phyloP scores from a whole-genome alignment of 2,888 invertebrate species.

The Hypselothyrea guttata region DNA sequence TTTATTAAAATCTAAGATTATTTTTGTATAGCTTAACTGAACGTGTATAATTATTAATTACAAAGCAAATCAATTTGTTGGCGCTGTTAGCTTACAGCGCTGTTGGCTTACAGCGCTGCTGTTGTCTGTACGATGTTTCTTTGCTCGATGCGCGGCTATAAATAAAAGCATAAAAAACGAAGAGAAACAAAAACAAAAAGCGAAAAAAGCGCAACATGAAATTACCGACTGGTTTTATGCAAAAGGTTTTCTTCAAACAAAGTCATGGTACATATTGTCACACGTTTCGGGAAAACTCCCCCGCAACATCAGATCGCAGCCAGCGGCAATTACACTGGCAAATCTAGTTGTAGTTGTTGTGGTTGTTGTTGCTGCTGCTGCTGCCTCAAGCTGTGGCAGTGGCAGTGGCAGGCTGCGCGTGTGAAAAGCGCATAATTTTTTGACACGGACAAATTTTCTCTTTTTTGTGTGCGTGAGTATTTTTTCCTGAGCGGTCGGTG shows the following conservation, averaged over 20 bases:
- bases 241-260: constrained; percentile 45
- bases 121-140: too few species aligned
- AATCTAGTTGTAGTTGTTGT: constrained; percentile 37
- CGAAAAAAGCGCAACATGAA: constrained; percentile 11
- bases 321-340: constrained; percentile 58
- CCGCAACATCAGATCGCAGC: background rate
- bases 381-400: constrained; percentile 16
- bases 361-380: constrained; percentile 17
- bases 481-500: constrained; percentile 44
- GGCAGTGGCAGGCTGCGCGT: constrained; percentile 53
- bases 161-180: too few species aligned
- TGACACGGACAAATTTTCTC: constrained; percentile 78
- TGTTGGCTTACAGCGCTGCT: too few species aligned
- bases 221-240: constrained; percentile 57
- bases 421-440: constrained; percentile 80
- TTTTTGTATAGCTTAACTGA: too few species aligned
- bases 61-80: too few species aligned
- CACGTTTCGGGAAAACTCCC: constrained; percentile 34
- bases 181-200: too few species aligned
- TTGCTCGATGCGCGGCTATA: background rate
- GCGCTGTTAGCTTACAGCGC: too few species aligned
- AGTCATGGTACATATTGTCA: constrained; percentile 55
- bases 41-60: too few species aligned
- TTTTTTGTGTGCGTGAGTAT: constrained; percentile 43
- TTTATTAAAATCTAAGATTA: too few species aligned